Evolutionary conservation across 1,140 invertebrate species (phyloP), one percentile per base, ranked within the genome.

Genomic region (Bombus breviceps): DNA sequence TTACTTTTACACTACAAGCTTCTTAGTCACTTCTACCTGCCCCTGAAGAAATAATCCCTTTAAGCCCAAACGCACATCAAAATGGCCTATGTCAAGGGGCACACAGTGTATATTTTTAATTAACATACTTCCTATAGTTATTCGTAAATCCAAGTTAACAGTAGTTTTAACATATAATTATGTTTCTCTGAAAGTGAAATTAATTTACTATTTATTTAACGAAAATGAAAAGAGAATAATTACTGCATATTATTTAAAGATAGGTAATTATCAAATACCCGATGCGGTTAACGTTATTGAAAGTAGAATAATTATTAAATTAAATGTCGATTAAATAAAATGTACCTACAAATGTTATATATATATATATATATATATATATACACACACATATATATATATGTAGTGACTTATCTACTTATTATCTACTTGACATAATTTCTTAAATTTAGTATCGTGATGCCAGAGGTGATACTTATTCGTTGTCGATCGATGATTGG

Each of bases 71-170:
- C 81, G 90, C 83, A 83, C 64, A 69, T 87, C 89, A 93, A 93
- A 91, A 93, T 92, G 92, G 92, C 92, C 92, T 93, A 92, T 85
- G 85, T 86, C 83, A 93, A 93, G 92, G 92, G 92, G 92, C 91
- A 91, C 92, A 76, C 84, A 86, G 68, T 87, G 57, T 59, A 72
- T 62, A 57, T 68, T 85, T 75, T 34, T 43, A 32, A 28, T 62
- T 41, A 47, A 85, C 34, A 3, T 18, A 47, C 62, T 57, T 85
- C 9, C 28, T 13, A 41, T 34, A 41, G 6, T 0, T 53, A 15
- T 39, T 37, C 0, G 53, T 43, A 71, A 43, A 79, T 72, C 57
- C 25, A 25, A 12, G 22, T 85, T 72, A 47, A 85, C 37, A 9
- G n/a, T 18, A 22, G 6, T 32, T 59, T 5, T 10, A 34, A n/a